Evolutionary conservation across 2,113 vertebrate genomes (phyloP), one percentile per base, ranked within the genome.

Genomic region (Phyllostomus discolor): DNA sequence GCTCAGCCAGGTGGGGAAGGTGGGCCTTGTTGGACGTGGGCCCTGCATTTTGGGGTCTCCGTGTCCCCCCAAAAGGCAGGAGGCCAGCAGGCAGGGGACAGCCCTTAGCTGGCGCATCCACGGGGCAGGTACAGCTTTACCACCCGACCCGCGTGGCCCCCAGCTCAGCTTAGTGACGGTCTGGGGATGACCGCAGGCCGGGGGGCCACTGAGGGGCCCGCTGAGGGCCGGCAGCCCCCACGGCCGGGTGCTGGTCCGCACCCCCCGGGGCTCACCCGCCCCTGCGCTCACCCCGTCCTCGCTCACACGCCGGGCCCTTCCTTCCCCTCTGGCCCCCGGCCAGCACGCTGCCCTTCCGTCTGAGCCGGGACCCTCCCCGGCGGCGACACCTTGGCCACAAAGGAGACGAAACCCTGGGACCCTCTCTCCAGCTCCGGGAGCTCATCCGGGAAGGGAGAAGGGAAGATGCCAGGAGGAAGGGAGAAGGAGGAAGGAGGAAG

Each of bases 11-110:
- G n/a, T 7, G 2, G 22, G 28, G 57, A 1, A 1, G 1, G 50
- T 4, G 35, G 33, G 10, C 33, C 67, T 31, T 10, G 6, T 31
- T 22, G 43, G 50, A 88, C 35, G 72, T 35, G 85, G 80, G 41
- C 67, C 57, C 90, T 43, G 70, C 50, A 31, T 69, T 81, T 92
- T n/a, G 26, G 76, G 75, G 89, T 93, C 70, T 96, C 43, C 43
- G 16, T 0, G 19, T 28, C 8, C 1, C 14, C 70, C 52, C 31
- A 20, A 57, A 7, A 43, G 26, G 14, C 64, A 52, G 69, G 46
- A 76, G 50, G 33, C 31, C 16, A 8, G 48, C 41, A 33, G 16
- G 35, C 10, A 12, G 15, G 50, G 31, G 52, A 31, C 41, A 16
- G 43, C 26, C 14, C 31, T 46, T 9, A 54, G 50, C 26, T 11